phyloP scores from a whole-genome alignment of 2,888 invertebrate species.

The Endomychus coccineus region DNA sequence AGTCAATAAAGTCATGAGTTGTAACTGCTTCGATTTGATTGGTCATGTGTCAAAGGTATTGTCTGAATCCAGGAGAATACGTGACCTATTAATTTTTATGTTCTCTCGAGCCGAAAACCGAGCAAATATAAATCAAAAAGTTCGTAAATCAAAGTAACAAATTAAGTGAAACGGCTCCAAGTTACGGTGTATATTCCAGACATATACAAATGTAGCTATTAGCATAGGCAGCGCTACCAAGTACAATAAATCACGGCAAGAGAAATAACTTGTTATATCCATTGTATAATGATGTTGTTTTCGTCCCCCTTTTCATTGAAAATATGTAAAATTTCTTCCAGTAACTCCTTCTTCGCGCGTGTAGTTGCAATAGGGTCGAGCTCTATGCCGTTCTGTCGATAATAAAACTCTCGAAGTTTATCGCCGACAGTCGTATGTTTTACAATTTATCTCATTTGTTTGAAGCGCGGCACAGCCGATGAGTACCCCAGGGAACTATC shows the following conservation, averaged over 20 bases:
- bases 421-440: not conserved
- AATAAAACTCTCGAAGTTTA: slow-evolving; percentile 1
- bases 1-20: no score
- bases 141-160: slow-evolving; percentile 46
- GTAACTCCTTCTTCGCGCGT: not conserved
- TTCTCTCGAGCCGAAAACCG: no score
- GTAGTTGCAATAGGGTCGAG: not conserved
- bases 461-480: not conserved
- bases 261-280: slow-evolving; percentile 46
- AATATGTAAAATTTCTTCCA: slow-evolving; percentile 40
- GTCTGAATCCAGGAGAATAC: no score
- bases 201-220: slow-evolving; percentile 45
- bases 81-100: no score
- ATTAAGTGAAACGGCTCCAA: slow-evolving; percentile 40
- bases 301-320: slow-evolving; percentile 34
- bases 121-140: slow-evolving; percentile 34
- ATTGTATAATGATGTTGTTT: slow-evolving; percentile 45
- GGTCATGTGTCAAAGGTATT: no score
- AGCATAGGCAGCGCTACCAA: slow-evolving; percentile 45
- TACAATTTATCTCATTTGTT: slow-evolving; percentile 1
- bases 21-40: no score
- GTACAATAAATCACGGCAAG: slow-evolving; percentile 43
- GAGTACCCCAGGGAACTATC: not conserved
- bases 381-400: not conserved
- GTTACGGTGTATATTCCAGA: slow-evolving; percentile 39